phyloP scores from a whole-genome alignment of 2,888 invertebrate species.

The Amphiduros pacificus region DNA sequence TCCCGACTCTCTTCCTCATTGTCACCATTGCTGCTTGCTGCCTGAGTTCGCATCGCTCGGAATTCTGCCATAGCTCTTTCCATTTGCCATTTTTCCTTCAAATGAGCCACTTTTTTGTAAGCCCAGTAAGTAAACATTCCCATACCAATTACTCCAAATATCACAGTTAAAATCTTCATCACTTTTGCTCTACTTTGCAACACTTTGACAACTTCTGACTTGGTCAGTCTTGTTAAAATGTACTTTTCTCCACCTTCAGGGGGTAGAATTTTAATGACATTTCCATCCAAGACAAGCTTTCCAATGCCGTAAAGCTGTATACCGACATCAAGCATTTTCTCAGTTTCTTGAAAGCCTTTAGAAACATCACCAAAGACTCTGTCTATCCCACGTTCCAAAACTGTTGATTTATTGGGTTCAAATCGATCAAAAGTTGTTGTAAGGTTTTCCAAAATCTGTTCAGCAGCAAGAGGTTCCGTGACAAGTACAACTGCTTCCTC shows the following conservation, averaged over 20 bases:
- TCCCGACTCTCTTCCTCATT: conserved; percentile 20
- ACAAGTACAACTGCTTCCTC: conserved; percentile 19
- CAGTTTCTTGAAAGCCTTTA: conserved; percentile 83
- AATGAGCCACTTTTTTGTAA: conserved; percentile 60
- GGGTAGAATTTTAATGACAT: conserved; percentile 71
- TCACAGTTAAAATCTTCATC: conserved; percentile 63
- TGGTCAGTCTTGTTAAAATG: conserved; percentile 79
- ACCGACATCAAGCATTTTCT: conserved; percentile 82
- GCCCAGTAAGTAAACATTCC: conserved; percentile 64
- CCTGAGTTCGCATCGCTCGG: not conserved
- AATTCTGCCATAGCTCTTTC: conserved; percentile 21
- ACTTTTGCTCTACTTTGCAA: conserved; percentile 71
- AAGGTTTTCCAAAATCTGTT: conserved; percentile 70
- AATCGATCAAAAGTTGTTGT: conserved; percentile 83
- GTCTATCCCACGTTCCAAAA: conserved; percentile 81
- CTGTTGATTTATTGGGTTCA: conserved; percentile 74
- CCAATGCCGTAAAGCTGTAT: conserved; percentile 80
- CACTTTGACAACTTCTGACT: conserved; percentile 74
- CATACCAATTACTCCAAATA: conserved; percentile 66
- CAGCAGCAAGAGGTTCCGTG: conserved; percentile 69
- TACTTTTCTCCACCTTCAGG: conserved; percentile 68
- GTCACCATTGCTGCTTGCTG: not conserved
- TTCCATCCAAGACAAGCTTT: conserved; percentile 70
- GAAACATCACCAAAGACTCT: conserved; percentile 80
- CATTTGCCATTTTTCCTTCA: conserved; percentile 25